phyloP scores from a whole-genome alignment of 2,888 invertebrate genomes.

The Thyatira batis region DNA sequence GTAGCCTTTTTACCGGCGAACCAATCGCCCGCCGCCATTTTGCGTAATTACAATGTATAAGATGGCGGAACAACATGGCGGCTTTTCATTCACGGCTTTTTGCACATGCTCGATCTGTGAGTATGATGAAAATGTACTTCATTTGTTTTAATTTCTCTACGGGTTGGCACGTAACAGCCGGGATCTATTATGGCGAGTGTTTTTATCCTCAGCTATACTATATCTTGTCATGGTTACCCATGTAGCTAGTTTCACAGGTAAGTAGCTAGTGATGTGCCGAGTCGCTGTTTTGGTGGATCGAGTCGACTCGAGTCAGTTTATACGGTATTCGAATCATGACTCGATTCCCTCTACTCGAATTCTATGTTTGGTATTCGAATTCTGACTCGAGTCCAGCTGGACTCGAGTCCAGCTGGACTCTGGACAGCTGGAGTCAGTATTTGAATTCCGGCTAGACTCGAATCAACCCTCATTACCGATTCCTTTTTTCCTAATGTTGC shows the following conservation, averaged over 20 bases:
- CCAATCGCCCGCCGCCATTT: conserved; percentile 69
- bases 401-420: too few relatives aligned
- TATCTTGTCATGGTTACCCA: neutral
- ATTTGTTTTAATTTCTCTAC: conserved; percentile 6
- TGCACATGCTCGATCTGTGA: conserved; percentile 24
- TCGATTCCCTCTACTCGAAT: too few relatives aligned
- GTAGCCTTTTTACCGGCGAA: conserved; percentile 59
- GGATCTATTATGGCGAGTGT: neutral
- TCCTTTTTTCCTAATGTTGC: too few relatives aligned
- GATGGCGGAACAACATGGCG: conserved; percentile 66
- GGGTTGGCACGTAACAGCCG: neutral
- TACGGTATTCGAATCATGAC: too few relatives aligned
- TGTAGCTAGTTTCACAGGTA: neutral
- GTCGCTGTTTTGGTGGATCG: too few relatives aligned
- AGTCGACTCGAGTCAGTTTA: too few relatives aligned
- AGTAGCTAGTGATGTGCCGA: too few relatives aligned
- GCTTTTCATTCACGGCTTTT: conserved; percentile 54
- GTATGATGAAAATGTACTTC: conserved; percentile 29
- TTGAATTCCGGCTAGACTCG: too few relatives aligned
- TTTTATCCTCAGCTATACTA: neutral
- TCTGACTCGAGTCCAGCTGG: too few relatives aligned
- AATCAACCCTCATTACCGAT: too few relatives aligned
- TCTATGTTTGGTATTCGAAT: too few relatives aligned
- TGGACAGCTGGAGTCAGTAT: too few relatives aligned
- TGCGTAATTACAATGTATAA: conserved; percentile 63